Evolutionary conservation across 1,140 invertebrate genomes (phyloP).

Genomic region (Anoplophora glabripennis): DNA sequence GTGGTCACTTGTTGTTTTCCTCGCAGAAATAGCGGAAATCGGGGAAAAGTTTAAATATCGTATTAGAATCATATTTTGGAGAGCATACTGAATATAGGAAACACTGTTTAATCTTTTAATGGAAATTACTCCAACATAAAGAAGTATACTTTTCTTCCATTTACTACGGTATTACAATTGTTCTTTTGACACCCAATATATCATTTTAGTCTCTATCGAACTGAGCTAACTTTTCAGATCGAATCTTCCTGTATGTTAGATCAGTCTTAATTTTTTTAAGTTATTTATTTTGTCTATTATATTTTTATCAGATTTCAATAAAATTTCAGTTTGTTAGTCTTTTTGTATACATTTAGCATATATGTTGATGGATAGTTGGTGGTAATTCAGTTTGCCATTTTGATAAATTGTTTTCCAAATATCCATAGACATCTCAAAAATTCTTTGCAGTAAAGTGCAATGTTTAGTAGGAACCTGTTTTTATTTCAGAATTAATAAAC

Average conservation of each 20-base stretch:
- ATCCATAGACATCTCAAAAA: too few species aligned
- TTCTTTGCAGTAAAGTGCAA: too few species aligned
- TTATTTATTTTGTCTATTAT: background rate
- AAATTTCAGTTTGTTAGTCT: too few species aligned
- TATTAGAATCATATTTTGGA: slow-evolving; percentile 3
- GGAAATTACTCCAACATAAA: slow-evolving; percentile 11
- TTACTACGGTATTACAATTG: slow-evolving; percentile 2
- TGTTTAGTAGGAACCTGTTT: too few species aligned
- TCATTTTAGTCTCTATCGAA: slow-evolving; percentile 8
- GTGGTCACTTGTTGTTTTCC: slow-evolving; percentile 5
- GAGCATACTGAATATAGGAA: slow-evolving; percentile 7
- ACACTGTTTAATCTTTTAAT: slow-evolving; percentile 3
- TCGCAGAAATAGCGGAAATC: background rate
- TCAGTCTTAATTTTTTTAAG: slow-evolving; percentile 14
- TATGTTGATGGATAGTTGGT: too few species aligned
- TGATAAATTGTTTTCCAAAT: too few species aligned
- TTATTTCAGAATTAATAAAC: too few species aligned
- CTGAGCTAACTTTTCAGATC: background rate
- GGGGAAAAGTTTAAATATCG: background rate
- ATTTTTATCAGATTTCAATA: background rate
- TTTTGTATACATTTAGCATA: too few species aligned
- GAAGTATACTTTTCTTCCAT: background rate
- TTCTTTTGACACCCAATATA: background rate
- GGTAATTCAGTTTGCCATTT: too few species aligned
- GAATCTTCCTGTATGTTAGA: slow-evolving; percentile 7